Conservation (phyloP, 2,113 vertebrate species). For the Lagenorhynchus albirostris region DNA sequence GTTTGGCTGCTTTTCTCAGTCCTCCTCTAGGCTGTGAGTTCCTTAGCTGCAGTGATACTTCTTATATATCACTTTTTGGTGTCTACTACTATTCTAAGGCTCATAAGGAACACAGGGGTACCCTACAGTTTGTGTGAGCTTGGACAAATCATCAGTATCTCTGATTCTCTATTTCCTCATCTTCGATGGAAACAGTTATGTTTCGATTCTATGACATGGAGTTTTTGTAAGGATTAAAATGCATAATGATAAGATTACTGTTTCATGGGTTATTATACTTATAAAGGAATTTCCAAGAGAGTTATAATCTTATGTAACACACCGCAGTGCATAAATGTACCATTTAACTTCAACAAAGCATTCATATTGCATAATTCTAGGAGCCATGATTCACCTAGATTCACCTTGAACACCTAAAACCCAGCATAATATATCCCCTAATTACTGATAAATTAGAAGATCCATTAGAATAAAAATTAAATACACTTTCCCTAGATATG, state of each 20-base stretch:
- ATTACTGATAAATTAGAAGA: background rate
- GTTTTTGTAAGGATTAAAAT: background rate
- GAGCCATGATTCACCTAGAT: background rate
- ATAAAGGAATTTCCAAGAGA: background rate
- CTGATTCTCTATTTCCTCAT: background rate
- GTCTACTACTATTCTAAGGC: background rate
- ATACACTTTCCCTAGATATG: background rate
- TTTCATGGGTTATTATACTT: background rate
- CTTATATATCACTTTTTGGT: background rate
- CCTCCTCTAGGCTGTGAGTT: background rate
- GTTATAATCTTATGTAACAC: background rate
- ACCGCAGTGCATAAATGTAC: background rate
- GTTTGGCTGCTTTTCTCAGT: background rate
- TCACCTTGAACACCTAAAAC: background rate
- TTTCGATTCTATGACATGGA: background rate
- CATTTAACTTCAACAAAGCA: background rate
- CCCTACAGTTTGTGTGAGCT: background rate
- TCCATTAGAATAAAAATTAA: background rate
- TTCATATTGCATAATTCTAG: background rate
- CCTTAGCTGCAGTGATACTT: background rate
- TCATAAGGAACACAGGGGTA: background rate
- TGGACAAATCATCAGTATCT: background rate
- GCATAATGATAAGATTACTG: background rate
- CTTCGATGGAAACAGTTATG: background rate
- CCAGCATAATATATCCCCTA: background rate